Evolutionary conservation across 37 sponge, comb jelly and placozoan genomes (phyloP).

Genomic region (Halisarca cf. caerulea): DNA sequence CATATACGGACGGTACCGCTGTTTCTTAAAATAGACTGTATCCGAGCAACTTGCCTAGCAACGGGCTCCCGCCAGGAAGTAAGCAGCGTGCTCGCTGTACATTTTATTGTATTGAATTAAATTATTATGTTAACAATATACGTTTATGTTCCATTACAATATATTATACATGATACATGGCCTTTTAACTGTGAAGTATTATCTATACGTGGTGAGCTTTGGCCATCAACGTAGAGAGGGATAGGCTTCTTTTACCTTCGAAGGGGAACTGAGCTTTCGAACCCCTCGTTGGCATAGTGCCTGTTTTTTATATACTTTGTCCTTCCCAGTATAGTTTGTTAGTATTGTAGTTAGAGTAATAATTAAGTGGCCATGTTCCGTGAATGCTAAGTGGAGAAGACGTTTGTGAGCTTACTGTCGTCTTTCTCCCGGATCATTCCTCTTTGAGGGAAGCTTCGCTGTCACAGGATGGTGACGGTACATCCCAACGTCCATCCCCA

Average conservation of each 20-base stretch:
- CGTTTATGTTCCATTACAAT: neutral
- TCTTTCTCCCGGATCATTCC: neutral
- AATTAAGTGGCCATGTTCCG: conserved; percentile 12
- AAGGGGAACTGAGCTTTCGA: conserved; percentile 3
- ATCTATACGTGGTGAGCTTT: no score
- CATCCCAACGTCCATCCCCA: conserved; percentile 46
- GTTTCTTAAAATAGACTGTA: no score
- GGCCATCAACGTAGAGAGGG: neutral
- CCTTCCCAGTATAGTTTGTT: neutral
- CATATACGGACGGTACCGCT: neutral
- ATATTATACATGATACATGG: neutral
- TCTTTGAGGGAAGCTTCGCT: neutral
- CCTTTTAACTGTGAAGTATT: no score
- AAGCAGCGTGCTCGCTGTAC: conserved; percentile 5
- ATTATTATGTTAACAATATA: neutral
- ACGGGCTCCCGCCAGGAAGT: conserved; percentile 1
- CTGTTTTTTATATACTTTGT: conserved; percentile 7
- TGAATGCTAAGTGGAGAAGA: conserved; percentile 10
- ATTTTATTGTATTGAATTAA: no score
- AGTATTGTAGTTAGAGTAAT: neutral
- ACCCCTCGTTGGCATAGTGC: conserved; percentile 31
- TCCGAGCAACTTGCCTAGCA: no score
- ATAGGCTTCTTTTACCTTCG: conserved; percentile 1
- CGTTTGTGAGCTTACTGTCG: neutral
- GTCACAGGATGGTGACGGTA: conserved; percentile 52